Conservation (phyloP, 2,797 vertebrate genomes). For the Phaenicophaeus curvirostris region DNA sequence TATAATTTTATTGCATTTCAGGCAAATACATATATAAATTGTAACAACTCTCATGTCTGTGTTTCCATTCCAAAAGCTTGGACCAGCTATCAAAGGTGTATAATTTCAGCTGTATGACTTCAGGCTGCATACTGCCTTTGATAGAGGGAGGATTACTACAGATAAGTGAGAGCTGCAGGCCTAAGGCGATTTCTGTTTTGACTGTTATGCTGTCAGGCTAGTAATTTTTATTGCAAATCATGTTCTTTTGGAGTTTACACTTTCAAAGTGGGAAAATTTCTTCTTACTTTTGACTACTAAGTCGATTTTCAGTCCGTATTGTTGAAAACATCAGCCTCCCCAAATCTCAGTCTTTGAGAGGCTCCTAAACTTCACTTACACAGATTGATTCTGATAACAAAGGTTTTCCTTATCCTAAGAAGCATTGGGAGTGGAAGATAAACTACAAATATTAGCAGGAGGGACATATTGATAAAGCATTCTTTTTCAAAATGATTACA, state of each 20-base stretch:
- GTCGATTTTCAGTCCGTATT: background rate
- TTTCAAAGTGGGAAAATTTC: background rate
- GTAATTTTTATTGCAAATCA: background rate
- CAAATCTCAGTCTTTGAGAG: background rate
- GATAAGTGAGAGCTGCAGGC: background rate
- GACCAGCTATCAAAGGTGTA: background rate
- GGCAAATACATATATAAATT: background rate
- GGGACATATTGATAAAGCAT: background rate
- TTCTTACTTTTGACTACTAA: background rate
- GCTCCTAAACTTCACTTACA: background rate
- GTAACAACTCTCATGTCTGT: background rate
- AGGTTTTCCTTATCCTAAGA: background rate
- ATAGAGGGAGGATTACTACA: background rate
- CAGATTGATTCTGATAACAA: background rate
- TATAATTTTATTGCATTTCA: background rate
- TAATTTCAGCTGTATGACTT: conserved; percentile 21
- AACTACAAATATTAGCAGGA: background rate
- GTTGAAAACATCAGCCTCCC: background rate
- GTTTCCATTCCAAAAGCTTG: background rate
- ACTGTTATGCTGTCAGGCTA: background rate
- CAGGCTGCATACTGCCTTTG: background rate
- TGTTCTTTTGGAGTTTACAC: background rate
- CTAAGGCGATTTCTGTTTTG: background rate
- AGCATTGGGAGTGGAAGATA: background rate
- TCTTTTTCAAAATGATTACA: background rate